A percentile compares a stretch with the other conserved stretches of the same genome.
Conservation (phyloP, 2,113 vertebrate genomes). For the Phylloscopus trochilus region DNA sequence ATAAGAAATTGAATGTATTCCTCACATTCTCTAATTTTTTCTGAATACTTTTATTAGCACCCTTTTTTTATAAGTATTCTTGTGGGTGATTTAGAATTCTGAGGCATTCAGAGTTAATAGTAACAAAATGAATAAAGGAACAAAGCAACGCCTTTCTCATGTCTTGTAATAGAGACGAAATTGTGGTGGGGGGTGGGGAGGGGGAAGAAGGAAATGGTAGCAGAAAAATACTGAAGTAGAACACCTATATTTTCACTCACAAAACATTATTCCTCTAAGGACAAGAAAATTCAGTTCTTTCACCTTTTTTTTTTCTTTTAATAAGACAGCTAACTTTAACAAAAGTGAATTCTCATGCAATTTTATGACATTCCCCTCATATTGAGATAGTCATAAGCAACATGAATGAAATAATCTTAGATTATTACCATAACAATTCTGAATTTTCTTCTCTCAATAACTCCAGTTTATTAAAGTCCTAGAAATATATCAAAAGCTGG, state of each 20-base stretch:
- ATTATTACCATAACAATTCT: neutral
- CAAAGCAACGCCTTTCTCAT: neutral
- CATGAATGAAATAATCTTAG: neutral
- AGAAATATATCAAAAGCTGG: neutral
- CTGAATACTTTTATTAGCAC: neutral
- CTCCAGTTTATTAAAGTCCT: neutral
- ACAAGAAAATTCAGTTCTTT: neutral
- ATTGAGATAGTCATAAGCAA: neutral
- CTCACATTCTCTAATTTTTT: neutral
- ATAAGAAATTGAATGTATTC: neutral
- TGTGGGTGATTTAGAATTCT: neutral
- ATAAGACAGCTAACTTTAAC: neutral
- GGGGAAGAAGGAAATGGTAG: neutral
- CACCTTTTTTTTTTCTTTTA: neutral
- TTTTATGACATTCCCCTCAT: neutral
- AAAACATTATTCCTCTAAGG: neutral
- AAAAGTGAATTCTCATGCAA: neutral
- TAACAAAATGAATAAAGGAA: neutral
- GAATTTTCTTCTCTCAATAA: neutral
- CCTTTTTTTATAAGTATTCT: neutral
- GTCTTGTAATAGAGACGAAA: neutral
- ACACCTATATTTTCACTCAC: neutral
- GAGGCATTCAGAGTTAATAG: neutral
- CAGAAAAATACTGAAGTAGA: neutral
- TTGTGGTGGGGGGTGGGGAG: rapidly evolving